Evolutionary conservation across 1,140 invertebrate species (phyloP), one percentile per base, ranked within the genome.

Genomic region (Atta colombica): DNA sequence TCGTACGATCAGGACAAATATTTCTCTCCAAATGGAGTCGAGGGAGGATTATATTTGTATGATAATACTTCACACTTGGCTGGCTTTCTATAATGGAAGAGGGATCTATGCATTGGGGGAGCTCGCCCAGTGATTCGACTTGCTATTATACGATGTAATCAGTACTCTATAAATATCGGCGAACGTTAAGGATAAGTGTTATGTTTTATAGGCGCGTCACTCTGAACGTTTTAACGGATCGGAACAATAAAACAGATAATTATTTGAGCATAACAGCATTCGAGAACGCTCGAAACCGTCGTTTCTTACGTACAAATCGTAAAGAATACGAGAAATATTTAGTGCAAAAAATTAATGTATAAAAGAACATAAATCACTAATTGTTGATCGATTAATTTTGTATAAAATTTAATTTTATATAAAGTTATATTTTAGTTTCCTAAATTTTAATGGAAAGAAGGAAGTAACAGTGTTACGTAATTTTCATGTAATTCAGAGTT

Each of bases 1-100:
- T 91, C 84, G 90, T 85, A 89, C 77, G 85, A 89, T 87, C 84
- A 63, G 87, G 55, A 87, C 89, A 91, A 91, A 91, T 91, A 91
- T 91, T 91, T 87, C 69, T 77, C 69, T 77, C 55, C 21, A 49
- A 77, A 63, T 72, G 80, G 75, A 69, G 87, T 72, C 60, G 55
- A 78, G 85, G 87, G 69, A 74, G 80, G 85, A 91, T 91, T 91
- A 91, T 91, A 91, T 91, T 91, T 91, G 90, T 91, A 90, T 91
- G 90, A 90, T 91, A 91, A 91, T 91, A 90, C 90, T 81, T 85
- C 75, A 77, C 61, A 85, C 89, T 85, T 74, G 87, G 8, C 21
- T 58, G 87, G 65, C 65, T 82, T 51, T 35, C 25, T 85, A 87
- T 81, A 91, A 91, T 82, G 65, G 81, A 68, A 71, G 65, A 61